Evolutionary conservation across 1,140 invertebrate genomes (phyloP).

Genomic region (Drosophila nebulosa): DNA sequence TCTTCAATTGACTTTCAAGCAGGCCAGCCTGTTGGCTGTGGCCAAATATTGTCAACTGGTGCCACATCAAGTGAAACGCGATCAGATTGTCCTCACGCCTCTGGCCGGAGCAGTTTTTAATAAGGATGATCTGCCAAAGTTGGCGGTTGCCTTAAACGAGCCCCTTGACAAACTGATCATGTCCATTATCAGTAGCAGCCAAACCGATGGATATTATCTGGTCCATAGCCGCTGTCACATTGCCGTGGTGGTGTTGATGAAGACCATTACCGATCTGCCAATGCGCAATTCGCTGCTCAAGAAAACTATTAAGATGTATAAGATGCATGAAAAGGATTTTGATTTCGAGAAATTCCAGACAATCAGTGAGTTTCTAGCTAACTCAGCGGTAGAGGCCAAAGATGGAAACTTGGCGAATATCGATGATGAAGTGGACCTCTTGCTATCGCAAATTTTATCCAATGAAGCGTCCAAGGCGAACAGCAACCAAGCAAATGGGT

Average conservation of each 20-base stretch:
- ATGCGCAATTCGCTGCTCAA: constrained; percentile 41
- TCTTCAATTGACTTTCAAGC: constrained; percentile 52
- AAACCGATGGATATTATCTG: constrained; percentile 54
- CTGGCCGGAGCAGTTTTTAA: constrained; percentile 49
- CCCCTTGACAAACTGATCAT: constrained; percentile 36
- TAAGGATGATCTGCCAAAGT: constrained; percentile 27
- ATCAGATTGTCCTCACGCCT: constrained; percentile 51
- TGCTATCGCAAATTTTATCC: constrained; percentile 22
- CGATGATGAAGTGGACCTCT: constrained; percentile 17
- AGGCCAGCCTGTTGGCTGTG: constrained; percentile 59
- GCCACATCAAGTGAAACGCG: constrained; percentile 35
- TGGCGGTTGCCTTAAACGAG: constrained; percentile 36
- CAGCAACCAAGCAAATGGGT: too few relatives aligned
- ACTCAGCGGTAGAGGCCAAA: neutral
- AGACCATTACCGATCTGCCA: constrained; percentile 23
- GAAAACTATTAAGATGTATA: constrained; percentile 56
- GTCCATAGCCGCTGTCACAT: constrained; percentile 57
- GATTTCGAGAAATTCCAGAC: constrained; percentile 27
- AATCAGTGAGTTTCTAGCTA: constrained; percentile 19
- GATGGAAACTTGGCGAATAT: neutral
- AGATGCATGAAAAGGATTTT: constrained; percentile 42
- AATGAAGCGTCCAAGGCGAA: neutral
- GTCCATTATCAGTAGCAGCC: constrained; percentile 57
- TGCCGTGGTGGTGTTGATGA: constrained; percentile 32
- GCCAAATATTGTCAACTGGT: constrained; percentile 56